phyloP scores from a whole-genome alignment of 2,888 invertebrate genomes.

The Agrotis ipsilon region DNA sequence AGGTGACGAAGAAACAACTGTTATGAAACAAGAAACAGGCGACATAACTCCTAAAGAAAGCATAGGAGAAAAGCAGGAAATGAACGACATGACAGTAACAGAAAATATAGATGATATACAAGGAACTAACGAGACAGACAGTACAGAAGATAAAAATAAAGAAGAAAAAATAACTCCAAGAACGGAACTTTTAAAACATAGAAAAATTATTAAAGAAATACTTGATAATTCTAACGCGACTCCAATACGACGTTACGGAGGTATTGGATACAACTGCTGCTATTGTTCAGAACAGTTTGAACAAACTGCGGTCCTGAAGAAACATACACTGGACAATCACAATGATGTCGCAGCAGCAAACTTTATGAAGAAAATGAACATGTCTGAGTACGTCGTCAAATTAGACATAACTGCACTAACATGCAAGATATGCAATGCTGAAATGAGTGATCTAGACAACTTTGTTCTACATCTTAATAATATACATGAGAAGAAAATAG shows the following conservation, averaged over 20 bases:
- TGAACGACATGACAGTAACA: neutral
- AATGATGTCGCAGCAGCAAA: slow-evolving; percentile 62
- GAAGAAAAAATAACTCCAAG: slow-evolving; percentile 55
- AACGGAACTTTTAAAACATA: slow-evolving; percentile 72
- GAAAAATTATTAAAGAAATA: slow-evolving; percentile 71
- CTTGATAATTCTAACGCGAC: slow-evolving; percentile 77
- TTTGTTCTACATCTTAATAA: slow-evolving; percentile 62
- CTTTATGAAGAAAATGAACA: slow-evolving; percentile 70
- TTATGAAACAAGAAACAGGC: slow-evolving; percentile 16
- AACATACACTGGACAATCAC: slow-evolving; percentile 70
- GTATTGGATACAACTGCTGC: slow-evolving; percentile 74
- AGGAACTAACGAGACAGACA: neutral
- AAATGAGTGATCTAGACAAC: slow-evolving; percentile 58
- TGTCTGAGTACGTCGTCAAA: slow-evolving; percentile 74
- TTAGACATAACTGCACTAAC: slow-evolving; percentile 72
- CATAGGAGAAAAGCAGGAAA: neutral
- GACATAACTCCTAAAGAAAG: neutral
- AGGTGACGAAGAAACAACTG: slow-evolving; percentile 51
- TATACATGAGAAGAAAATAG: slow-evolving; percentile 62
- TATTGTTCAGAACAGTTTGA: slow-evolving; percentile 70
- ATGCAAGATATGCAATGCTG: slow-evolving; percentile 54
- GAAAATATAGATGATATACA: neutral
- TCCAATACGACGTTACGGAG: slow-evolving; percentile 71
- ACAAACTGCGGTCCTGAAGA: slow-evolving; percentile 71
- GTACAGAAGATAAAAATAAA: neutral